Conservation (phyloP, 1,140 invertebrate genomes). For the Pemphigus obesinymphae region DNA sequence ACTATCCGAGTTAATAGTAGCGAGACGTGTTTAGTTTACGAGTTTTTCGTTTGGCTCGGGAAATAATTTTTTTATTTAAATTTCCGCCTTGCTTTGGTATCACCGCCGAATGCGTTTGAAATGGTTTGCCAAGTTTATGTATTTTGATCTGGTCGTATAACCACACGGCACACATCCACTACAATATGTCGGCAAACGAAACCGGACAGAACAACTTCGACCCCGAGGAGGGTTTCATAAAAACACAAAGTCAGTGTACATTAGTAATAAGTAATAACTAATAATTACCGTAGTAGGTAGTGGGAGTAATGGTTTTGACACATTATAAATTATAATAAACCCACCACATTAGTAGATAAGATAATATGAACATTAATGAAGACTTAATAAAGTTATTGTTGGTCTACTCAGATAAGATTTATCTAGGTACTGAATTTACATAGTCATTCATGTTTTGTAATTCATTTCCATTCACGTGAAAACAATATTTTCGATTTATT, state of each 20-base stretch:
- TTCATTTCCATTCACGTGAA: no score
- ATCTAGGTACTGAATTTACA: no score
- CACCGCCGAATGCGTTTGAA: neutral
- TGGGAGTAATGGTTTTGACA: neutral
- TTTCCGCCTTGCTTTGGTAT: neutral
- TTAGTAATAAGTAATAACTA: no score
- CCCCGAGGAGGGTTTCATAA: neutral
- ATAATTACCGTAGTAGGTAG: neutral
- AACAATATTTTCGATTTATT: no score
- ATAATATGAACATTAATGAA: no score
- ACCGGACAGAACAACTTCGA: slow-evolving; percentile 4
- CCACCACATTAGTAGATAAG: no score
- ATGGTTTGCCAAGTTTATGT: neutral
- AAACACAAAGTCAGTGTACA: slow-evolving; percentile 13
- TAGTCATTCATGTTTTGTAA: no score
- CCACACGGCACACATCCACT: neutral
- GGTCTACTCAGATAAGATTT: no score
- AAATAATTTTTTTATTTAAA: neutral
- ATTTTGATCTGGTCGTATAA: neutral
- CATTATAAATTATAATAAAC: neutral
- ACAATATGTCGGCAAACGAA: slow-evolving; percentile 4
- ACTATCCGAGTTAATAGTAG: no score
- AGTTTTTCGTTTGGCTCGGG: neutral
- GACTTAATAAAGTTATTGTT: no score
- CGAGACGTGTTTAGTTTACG: neutral